These are phyloP conservation scores for Ichneumoninae sp. DNA, from an alignment of 2,888 invertebrate genomes.

Conservation along the genomic window DNA sequence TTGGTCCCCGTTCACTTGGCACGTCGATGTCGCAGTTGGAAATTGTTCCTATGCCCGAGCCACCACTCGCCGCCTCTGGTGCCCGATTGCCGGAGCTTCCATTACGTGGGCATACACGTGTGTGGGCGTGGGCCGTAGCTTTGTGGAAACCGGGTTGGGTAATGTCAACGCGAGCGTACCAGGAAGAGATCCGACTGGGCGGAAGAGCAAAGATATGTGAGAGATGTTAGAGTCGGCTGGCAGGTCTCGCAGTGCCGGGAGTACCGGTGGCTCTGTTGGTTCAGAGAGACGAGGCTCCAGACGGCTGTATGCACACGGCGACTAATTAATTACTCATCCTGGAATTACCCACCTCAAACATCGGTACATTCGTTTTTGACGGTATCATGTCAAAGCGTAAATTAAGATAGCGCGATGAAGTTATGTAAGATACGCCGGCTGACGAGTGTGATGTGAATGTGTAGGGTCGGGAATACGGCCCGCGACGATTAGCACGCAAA, in stretches of 20 bases:
- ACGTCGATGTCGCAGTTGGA: constrained; percentile 49
- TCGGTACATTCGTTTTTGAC: background rate
- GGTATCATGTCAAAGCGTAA: background rate
- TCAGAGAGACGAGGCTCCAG: background rate
- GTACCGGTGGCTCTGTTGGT: background rate
- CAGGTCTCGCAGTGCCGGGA: background rate
- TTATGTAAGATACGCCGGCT: background rate
- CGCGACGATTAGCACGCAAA: background rate
- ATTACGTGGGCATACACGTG: constrained; percentile 6
- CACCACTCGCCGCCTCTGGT: constrained; percentile 44
- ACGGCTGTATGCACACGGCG: background rate
- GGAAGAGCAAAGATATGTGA: background rate
- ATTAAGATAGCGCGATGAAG: background rate
- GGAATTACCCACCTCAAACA: background rate
- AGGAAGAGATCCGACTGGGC: background rate
- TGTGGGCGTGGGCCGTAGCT: background rate
- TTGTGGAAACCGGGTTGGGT: background rate
- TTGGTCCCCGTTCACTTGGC: constrained; percentile 38
- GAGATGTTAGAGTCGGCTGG: background rate
- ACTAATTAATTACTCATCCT: constrained; percentile 2
- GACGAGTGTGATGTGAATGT: background rate
- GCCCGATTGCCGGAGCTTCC: constrained; percentile 16
- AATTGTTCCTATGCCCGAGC: constrained; percentile 56
- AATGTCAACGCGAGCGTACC: background rate
- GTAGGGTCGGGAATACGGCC: background rate